These are phyloP conservation scores for Isurus oxyrinchus DNA, from an alignment of 2,113 vertebrate genomes.

Conservation along the genomic window DNA sequence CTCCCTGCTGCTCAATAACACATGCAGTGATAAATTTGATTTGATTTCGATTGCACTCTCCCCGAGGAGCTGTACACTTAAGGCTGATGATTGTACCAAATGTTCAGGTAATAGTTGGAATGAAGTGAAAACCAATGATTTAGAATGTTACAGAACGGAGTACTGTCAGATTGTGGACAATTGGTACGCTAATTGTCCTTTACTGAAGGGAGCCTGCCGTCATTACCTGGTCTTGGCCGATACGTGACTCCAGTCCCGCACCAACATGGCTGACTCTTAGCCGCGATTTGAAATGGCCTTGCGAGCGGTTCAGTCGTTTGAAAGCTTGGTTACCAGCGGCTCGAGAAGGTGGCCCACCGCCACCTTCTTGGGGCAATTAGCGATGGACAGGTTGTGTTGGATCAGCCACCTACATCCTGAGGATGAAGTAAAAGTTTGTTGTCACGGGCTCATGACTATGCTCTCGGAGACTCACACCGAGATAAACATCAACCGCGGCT, in stretches of 20 bases:
- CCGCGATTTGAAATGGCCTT: no score
- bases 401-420: no score
- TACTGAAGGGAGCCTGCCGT: not conserved
- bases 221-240: not conserved
- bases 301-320: no score
- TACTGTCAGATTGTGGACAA: not conserved
- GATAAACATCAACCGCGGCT: no score
- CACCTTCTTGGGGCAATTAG: no score
- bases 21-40: not conserved
- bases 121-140: not conserved
- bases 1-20: not conserved
- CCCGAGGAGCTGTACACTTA: not conserved
- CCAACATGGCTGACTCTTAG: not conserved
- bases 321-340: no score
- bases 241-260: not conserved
- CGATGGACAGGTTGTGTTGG: no score
- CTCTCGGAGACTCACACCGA: no score
- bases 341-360: no score
- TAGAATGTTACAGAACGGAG: not conserved
- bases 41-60: not conserved
- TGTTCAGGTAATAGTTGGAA: not conserved
- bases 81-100: not conserved
- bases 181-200: not conserved
- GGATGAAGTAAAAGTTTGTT: no score
- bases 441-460: no score